phyloP scores from a whole-genome alignment of 2,113 vertebrate species.

The Poeciliopsis occidentalis region DNA sequence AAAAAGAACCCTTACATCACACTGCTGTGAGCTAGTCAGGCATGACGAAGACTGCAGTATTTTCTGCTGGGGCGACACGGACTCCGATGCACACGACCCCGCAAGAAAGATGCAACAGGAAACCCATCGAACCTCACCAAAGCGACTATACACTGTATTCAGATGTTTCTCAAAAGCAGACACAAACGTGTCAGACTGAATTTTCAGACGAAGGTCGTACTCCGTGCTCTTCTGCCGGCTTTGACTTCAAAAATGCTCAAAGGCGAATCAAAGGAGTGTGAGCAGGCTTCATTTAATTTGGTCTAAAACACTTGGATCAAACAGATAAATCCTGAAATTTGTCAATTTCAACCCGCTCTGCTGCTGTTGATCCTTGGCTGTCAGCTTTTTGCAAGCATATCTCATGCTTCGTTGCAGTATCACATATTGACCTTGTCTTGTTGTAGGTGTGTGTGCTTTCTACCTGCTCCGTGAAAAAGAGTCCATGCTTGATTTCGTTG shows the following conservation, averaged over 20 bases:
- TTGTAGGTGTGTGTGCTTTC: not conserved
- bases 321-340: not conserved
- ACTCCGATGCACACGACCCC: constrained; percentile 7
- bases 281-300: not conserved
- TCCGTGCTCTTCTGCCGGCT: not conserved
- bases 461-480: not conserved
- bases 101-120: not conserved
- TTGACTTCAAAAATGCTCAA: not conserved
- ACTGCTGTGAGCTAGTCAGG: constrained; percentile 45
- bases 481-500: constrained; percentile 1
- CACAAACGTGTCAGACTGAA: constrained; percentile 5
- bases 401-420: not conserved
- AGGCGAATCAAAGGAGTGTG: no score
- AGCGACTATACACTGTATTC: not conserved
- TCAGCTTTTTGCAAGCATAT: not conserved
- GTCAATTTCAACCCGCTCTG: no score
- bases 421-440: not conserved
- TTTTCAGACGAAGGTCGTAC: constrained; percentile 16
- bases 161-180: not conserved
- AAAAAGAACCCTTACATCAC: constrained; percentile 47
- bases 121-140: constrained; percentile 6
- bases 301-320: not conserved
- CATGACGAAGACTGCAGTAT: constrained; percentile 65
- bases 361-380: not conserved
- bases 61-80: constrained; percentile 39